These are phyloP conservation scores for Petrolisthes manimaculis DNA, from an alignment of 2,888 invertebrate species.

Conservation along the genomic window DNA sequence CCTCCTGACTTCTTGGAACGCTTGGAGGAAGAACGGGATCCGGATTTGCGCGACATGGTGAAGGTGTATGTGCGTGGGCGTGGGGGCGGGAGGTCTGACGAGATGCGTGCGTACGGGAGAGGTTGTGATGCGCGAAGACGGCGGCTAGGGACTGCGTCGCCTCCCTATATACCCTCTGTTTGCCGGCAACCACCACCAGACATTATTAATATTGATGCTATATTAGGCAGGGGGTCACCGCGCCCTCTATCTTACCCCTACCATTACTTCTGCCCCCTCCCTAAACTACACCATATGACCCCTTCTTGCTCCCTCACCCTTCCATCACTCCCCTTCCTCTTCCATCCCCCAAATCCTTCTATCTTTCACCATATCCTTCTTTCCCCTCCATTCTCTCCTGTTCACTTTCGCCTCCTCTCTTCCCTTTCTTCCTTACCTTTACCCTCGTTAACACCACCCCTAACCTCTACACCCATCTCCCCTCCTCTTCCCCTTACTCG, in stretches of 20 bases:
- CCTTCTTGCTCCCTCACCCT: not conserved
- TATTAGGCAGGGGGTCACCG: constrained; percentile 46
- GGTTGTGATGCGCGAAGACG: not conserved
- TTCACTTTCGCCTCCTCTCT: not conserved
- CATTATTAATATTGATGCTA: constrained; percentile 49
- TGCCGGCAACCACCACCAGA: constrained; percentile 29
- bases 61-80: not conserved
- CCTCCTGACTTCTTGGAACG: constrained; percentile 74
- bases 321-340: not conserved
- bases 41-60: constrained; percentile 57
- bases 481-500: not conserved
- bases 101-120: not conserved
- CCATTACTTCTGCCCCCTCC: constrained; percentile 10
- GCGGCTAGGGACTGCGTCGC: not conserved
- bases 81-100: not conserved
- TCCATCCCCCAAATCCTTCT: not conserved
- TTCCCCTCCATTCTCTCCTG: not conserved
- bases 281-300: not conserved
- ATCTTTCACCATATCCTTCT: not conserved
- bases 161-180: constrained; percentile 46
- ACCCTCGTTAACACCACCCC: not conserved
- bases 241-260: not conserved
- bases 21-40: constrained; percentile 70
- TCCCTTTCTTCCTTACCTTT: not conserved
- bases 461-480: not conserved